These are phyloP conservation scores for Tachycineta bicolor DNA, from an alignment of 2,113 vertebrate genomes.

Conservation along the genomic window DNA sequence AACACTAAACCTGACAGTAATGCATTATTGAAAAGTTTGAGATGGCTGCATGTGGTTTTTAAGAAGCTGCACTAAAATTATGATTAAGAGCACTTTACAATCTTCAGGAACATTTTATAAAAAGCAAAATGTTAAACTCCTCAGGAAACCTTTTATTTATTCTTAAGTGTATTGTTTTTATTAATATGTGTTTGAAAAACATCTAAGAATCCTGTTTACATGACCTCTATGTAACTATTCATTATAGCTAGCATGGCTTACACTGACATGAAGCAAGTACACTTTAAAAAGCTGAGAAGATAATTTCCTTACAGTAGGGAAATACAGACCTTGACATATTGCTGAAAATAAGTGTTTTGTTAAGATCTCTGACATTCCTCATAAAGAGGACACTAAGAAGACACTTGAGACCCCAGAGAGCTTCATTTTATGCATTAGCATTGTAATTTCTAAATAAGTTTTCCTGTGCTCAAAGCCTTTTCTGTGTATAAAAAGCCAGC, in stretches of 20 bases:
- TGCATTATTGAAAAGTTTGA: conserved; percentile 36
- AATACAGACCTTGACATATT: neutral
- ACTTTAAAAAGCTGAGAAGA: neutral
- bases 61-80: conserved; percentile 27
- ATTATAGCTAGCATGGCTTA: neutral
- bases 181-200: neutral
- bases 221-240: neutral
- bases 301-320: neutral
- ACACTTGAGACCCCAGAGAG: neutral
- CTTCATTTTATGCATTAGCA: neutral
- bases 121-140: neutral
- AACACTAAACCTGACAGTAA: conserved; percentile 13
- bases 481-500: neutral
- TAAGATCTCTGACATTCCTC: neutral
- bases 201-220: neutral
- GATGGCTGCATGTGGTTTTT: conserved; percentile 14
- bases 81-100: conserved; percentile 17
- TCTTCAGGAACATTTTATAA: conserved; percentile 10
- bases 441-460: neutral
- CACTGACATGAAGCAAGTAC: neutral
- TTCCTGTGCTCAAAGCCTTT: neutral
- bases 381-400: neutral
- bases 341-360: neutral
- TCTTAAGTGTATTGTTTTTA: neutral
- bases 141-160: conserved; percentile 16